Evolutionary conservation across 2,797 vertebrate species (phyloP).

Genomic region (Falco concolor): DNA sequence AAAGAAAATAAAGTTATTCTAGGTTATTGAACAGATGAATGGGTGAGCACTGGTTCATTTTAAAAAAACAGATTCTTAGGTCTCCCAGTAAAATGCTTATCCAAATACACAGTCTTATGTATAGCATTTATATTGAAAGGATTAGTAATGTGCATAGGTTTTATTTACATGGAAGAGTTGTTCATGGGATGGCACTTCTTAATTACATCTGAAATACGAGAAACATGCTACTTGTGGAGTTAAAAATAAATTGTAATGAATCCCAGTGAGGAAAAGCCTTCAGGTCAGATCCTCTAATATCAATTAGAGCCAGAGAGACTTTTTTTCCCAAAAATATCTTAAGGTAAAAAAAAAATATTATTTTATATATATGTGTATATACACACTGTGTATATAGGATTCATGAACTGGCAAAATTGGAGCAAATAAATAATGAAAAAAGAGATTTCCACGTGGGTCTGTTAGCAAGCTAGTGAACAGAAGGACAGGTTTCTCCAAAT

Average conservation of each 20-base stretch:
- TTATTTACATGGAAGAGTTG: neutral
- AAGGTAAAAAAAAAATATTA: neutral
- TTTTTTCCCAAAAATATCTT: neutral
- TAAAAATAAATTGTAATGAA: neutral
- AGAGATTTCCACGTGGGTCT: neutral
- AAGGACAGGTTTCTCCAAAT: neutral
- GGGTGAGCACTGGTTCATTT: neutral
- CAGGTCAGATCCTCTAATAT: neutral
- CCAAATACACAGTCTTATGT: neutral
- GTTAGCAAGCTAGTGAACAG: neutral
- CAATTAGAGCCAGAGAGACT: neutral
- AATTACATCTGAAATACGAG: neutral
- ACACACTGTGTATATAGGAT: neutral
- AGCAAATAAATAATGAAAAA: neutral
- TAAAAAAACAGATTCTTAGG: conserved; percentile 3
- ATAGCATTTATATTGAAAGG: neutral
- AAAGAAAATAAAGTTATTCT: neutral
- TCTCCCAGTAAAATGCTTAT: neutral
- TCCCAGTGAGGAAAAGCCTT: neutral
- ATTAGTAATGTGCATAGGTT: neutral
- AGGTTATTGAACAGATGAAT: neutral
- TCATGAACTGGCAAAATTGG: neutral
- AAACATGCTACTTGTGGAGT: neutral
- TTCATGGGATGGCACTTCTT: neutral
- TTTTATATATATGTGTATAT: neutral